Conservation (phyloP, 2,888 invertebrate genomes). For the Drosophila anceps region DNA sequence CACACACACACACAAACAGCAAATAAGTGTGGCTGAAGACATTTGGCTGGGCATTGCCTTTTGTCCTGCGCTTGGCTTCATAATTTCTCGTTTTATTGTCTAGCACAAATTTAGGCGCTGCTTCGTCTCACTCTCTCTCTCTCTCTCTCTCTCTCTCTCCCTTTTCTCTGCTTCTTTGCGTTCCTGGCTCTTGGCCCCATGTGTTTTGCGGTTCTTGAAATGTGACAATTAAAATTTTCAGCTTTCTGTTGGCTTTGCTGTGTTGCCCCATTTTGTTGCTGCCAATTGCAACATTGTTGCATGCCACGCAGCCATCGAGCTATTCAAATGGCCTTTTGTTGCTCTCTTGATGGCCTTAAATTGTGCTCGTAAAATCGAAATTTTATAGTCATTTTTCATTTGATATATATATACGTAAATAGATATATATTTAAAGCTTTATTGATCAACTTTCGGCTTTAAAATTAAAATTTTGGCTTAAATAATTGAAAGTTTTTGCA, state of each 20-base stretch:
- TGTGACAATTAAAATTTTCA: conserved; percentile 71
- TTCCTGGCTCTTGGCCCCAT: conserved; percentile 40
- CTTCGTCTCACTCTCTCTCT: background rate
- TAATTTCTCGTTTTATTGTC: conserved; percentile 53
- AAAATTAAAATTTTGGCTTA: background rate
- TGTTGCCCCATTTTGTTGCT: conserved; percentile 25
- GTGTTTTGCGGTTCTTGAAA: conserved; percentile 58
- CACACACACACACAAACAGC: background rate
- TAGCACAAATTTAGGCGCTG: conserved; percentile 50
- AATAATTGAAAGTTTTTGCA: background rate
- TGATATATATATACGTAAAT: background rate
- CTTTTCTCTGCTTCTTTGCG: background rate
- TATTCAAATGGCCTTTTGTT: conserved; percentile 37
- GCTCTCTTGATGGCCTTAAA: conserved; percentile 18
- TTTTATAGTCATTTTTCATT: conserved; percentile 3
- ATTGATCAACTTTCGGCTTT: background rate
- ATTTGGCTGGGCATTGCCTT: conserved; percentile 17
- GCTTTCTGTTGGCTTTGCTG: conserved; percentile 30
- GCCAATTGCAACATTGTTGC: conserved; percentile 48
- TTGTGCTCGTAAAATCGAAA: background rate
- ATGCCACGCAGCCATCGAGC: conserved; percentile 6
- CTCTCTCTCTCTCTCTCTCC: background rate
- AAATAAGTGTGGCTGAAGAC: conserved; percentile 13
- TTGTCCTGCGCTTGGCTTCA: conserved; percentile 16
- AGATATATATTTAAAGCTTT: background rate